Conservation (phyloP, 2,113 vertebrate genomes). For the Lagopus leucura region DNA sequence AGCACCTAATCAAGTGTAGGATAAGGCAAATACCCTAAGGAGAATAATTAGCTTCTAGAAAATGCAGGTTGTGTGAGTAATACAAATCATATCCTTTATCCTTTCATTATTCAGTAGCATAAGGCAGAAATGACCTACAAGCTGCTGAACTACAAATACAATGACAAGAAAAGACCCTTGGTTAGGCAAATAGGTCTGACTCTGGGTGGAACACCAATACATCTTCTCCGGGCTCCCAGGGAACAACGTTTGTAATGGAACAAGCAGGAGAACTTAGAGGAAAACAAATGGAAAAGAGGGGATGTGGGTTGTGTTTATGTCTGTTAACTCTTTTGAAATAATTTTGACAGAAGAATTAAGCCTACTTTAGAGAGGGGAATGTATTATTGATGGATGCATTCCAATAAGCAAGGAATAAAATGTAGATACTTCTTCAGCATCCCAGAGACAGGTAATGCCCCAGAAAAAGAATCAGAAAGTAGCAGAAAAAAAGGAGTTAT, state of each 20-base stretch:
- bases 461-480: neutral
- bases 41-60: neutral
- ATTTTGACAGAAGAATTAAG: neutral
- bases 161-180: neutral
- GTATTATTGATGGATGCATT: neutral
- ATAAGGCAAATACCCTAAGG: neutral
- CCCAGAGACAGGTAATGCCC: neutral
- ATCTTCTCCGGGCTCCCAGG: neutral
- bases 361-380: neutral
- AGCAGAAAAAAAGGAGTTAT: neutral
- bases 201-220: neutral
- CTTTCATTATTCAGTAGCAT: neutral
- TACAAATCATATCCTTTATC: neutral
- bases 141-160: neutral
- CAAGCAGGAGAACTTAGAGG: neutral
- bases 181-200: neutral
- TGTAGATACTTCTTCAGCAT: neutral
- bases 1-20: slow-evolving; percentile 31
- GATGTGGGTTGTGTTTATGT: neutral
- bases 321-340: neutral
- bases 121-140: neutral
- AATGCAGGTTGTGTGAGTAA: neutral
- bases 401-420: neutral
- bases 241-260: neutral
- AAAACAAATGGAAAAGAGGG: neutral